Evolutionary conservation across 1,140 invertebrate genomes (phyloP).

Genomic region (Sarcophaga bullata): DNA sequence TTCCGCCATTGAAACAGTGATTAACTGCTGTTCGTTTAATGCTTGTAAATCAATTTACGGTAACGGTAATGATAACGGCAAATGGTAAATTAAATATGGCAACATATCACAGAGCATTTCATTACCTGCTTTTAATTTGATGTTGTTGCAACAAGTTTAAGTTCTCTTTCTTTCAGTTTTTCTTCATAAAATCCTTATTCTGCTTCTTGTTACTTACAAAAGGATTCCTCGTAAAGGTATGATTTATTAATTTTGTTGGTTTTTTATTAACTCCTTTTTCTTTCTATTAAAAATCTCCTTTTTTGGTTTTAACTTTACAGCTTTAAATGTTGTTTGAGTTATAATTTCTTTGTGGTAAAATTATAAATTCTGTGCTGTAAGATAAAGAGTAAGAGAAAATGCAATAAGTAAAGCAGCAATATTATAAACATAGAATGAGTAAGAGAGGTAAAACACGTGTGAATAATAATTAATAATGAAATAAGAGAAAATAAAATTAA

Average conservation of each 20-base stretch:
- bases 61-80: too few species aligned
- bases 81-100: too few species aligned
- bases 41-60: too few species aligned
- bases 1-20: too few species aligned
- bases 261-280: neutral
- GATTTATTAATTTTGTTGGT: slow-evolving; percentile 12
- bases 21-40: too few species aligned
- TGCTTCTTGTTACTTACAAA: neutral
- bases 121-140: neutral
- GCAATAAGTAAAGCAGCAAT: too few species aligned
- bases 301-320: too few species aligned
- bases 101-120: neutral
- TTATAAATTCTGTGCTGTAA: slow-evolving; percentile 11
- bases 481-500: too few species aligned
- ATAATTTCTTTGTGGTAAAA: neutral
- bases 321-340: neutral
- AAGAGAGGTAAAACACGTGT: too few species aligned
- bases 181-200: neutral
- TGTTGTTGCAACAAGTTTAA: neutral
- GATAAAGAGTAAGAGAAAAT: neutral
- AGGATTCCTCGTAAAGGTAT: neutral
- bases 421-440: too few species aligned
- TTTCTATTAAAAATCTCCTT: too few species aligned
- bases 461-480: too few species aligned
- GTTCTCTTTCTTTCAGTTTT: neutral